Percentiles rank a stretch among this genome's conserved stretches.
Conservation (phyloP, 35 echinoderm and acorn worm species). For the Acanthaster planci region DNA sequence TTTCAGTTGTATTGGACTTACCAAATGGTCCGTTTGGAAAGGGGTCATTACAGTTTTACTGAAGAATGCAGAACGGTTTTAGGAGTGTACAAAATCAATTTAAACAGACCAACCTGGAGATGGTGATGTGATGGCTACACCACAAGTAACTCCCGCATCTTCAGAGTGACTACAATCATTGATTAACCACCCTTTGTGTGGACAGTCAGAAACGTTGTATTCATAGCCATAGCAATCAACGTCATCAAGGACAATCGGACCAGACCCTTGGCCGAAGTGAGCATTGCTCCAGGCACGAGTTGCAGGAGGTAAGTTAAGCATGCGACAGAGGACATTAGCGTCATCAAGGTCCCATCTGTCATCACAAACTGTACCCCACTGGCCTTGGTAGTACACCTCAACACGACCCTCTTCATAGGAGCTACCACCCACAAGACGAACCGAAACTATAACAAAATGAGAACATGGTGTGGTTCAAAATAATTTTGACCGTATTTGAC, state of each 20-base stretch:
- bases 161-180: conserved; percentile 71
- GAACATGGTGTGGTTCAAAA: too few relatives aligned
- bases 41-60: too few relatives aligned
- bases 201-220: conserved; percentile 55
- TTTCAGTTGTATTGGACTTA: too few relatives aligned
- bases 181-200: conserved; percentile 51
- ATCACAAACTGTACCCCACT: conserved; percentile 25
- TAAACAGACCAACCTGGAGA: too few relatives aligned
- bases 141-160: conserved; percentile 66
- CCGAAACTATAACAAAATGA: too few relatives aligned
- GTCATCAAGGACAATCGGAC: conserved; percentile 72
- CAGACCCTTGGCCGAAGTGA: conserved; percentile 59
- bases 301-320: background rate
- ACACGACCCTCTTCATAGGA: conserved; percentile 17
- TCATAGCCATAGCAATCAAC: conserved; percentile 70
- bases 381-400: conserved; percentile 21
- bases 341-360: conserved; percentile 17
- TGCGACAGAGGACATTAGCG: conserved; percentile 5
- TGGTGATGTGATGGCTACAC: too few relatives aligned
- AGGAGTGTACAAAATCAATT: too few relatives aligned
- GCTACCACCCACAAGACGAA: conserved; percentile 23
- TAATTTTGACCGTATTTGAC: too few relatives aligned
- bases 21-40: too few relatives aligned
- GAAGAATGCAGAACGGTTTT: too few relatives aligned
- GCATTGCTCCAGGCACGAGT: background rate